phyloP scores from a whole-genome alignment of 2,797 vertebrate species.

The Hafferia zeledoni region DNA sequence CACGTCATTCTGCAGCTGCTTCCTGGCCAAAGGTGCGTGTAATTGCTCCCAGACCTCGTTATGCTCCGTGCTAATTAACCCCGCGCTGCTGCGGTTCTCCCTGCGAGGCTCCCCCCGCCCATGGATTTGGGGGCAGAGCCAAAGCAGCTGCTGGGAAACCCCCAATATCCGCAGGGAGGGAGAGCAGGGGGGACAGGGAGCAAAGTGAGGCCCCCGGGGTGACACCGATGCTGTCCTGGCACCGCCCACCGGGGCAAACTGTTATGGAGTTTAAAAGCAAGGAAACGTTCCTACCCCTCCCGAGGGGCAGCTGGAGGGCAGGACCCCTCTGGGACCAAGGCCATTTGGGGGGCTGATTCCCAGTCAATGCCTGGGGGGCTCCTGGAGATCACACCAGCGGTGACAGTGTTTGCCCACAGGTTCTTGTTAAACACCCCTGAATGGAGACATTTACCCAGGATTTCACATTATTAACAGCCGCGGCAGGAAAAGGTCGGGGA shows the following conservation, averaged over 20 bases:
- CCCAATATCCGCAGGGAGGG: fast-evolving
- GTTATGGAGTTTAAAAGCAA: not conserved
- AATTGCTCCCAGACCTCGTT: not conserved
- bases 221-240: not conserved
- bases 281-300: not conserved
- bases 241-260: fast-evolving
- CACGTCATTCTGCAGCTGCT: not conserved
- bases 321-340: not conserved
- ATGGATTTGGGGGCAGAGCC: not conserved
- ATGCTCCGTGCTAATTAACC: not conserved
- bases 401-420: not conserved
- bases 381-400: not conserved
- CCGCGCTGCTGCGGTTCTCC: not conserved
- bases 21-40: fast-evolving
- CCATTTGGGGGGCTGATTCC: not conserved
- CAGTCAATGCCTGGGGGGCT: not conserved
- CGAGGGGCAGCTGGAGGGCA: not conserved
- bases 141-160: not conserved
- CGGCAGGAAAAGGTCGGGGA: constrained; percentile 11
- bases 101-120: not conserved
- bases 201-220: fast-evolving
- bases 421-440: not conserved
- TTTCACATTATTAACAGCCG: not conserved
- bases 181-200: not conserved
- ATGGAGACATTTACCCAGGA: constrained; percentile 32